Base-by-base conservation (phyloP, 2,113 vertebrate genomes). In the Alectura lathami region DNA sequence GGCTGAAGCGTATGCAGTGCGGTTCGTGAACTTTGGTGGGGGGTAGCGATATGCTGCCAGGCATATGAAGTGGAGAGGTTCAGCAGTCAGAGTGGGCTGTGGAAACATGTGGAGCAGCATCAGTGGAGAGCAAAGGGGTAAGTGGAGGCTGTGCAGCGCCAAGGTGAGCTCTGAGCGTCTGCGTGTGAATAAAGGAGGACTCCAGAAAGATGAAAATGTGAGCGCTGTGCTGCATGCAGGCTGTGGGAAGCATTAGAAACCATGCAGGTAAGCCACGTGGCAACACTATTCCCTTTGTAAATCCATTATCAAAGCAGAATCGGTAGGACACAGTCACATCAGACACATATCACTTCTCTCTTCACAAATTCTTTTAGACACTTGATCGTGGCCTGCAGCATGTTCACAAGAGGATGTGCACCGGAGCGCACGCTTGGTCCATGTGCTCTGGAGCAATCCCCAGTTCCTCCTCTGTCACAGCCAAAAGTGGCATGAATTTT, bases 391-490 rank as follows among this genome's bases (percentile, higher is more conserved):
- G 91, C 48, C 92, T 54, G 77, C 50, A 86, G 66, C 74, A 73
- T 23, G 40, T 83, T 88, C 93, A 87, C 70, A 69, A 76, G 81
- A 93, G 53, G 81, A 50, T 68, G 67, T 62, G 87, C 70, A 73
- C 76, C 2, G 2, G 67, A 89, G 84, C 9, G 0, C 86, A 34
- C 22, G 4, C 81, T 77, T 48, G n/a, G 77, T 73, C 94, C 90
- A 76, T 93, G 87, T 95, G 95, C 84, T 93, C 81, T 89, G 84
- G 86, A 87, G 86, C 86, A 87, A 74, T 72, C 86, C 81, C 77
- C 78, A 82, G 66, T 66, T 92, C 62, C 17, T 95, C 36, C 24
- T 60, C 69, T 69, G 43, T 72, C 68, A 53, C 43, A 84, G 81
- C 89, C 91, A 94, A 89, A 91, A 80, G 34, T 32, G 32, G n/a